A percentile compares a stretch with the other conserved stretches of the same genome.
phyloP scores from a whole-genome alignment of 2,797 vertebrate genomes.

The Chaetophractus vellerosus region DNA sequence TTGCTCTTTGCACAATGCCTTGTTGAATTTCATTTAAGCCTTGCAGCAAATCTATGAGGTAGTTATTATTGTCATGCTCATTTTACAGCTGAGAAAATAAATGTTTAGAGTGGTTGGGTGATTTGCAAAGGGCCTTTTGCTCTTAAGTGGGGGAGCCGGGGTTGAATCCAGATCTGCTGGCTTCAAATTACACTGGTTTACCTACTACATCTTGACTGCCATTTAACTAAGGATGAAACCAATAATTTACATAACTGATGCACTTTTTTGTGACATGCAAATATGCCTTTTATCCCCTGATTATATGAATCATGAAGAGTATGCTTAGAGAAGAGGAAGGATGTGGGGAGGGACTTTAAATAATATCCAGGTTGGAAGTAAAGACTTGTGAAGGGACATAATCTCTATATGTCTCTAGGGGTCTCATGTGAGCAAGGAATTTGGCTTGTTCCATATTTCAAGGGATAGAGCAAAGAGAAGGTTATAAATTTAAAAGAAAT shows the following conservation, averaged over 20 bases:
- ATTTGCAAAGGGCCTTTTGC: background rate
- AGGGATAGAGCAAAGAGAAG: constrained; percentile 2
- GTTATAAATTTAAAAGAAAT: background rate
- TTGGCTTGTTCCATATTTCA: background rate
- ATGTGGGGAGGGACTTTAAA: background rate
- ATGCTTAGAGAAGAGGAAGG: background rate
- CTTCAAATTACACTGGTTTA: background rate
- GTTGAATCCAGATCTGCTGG: background rate
- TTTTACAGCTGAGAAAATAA: constrained; percentile 52
- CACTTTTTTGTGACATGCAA: background rate
- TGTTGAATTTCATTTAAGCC: background rate
- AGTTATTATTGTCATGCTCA: background rate
- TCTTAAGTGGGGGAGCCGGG: background rate
- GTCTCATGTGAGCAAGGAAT: background rate
- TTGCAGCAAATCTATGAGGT: background rate
- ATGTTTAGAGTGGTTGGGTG: background rate
- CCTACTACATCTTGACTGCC: background rate
- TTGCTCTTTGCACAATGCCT: background rate
- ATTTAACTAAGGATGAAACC: background rate
- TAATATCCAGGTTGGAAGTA: background rate
- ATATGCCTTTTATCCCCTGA: background rate
- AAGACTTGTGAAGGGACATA: background rate
- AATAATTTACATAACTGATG: background rate
- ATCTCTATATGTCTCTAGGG: background rate
- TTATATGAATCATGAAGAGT: background rate